A percentile compares a stretch with the other conserved stretches of the same genome.
Conservation (phyloP, 1,140 invertebrate genomes). For the Panagrolaimus sp. region DNA sequence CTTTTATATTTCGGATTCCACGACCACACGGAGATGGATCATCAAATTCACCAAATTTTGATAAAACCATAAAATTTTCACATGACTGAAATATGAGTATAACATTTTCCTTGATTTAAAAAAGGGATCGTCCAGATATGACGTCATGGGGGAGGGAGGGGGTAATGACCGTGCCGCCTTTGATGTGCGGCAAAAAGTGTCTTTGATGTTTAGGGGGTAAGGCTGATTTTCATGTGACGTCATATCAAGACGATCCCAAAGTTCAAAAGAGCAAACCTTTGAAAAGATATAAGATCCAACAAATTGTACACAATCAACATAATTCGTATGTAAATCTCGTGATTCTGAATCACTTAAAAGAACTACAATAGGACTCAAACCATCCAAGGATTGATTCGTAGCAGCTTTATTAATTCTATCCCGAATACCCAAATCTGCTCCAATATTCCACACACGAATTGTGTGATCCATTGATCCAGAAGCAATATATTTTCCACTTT, state of each 20-base stretch:
- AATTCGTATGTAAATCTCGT: background rate
- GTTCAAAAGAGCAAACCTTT: background rate
- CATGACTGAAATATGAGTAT: background rate
- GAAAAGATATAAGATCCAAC: background rate
- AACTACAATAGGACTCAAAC: background rate
- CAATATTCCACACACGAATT: background rate
- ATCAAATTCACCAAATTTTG: constrained; percentile 1
- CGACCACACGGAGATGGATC: background rate
- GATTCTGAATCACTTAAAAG: background rate
- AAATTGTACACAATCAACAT: background rate
- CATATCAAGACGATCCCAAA: too few relatives aligned
- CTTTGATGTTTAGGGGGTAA: too few relatives aligned
- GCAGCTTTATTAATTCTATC: background rate
- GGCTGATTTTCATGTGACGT: too few relatives aligned
- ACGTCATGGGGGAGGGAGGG: too few relatives aligned
- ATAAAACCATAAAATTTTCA: background rate
- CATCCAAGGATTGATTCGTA: background rate
- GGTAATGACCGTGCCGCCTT: too few relatives aligned
- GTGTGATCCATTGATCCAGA: constrained; percentile 11
- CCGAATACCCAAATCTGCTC: background rate
- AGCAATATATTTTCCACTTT: background rate
- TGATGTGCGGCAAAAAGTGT: too few relatives aligned
- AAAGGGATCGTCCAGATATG: too few relatives aligned
- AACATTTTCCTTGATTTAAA: too few relatives aligned
- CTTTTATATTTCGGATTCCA: background rate